Percentiles rank a stretch among this genome's conserved stretches.
Conservation (phyloP, 1,140 invertebrate genomes). For the Plodia interpunctella region DNA sequence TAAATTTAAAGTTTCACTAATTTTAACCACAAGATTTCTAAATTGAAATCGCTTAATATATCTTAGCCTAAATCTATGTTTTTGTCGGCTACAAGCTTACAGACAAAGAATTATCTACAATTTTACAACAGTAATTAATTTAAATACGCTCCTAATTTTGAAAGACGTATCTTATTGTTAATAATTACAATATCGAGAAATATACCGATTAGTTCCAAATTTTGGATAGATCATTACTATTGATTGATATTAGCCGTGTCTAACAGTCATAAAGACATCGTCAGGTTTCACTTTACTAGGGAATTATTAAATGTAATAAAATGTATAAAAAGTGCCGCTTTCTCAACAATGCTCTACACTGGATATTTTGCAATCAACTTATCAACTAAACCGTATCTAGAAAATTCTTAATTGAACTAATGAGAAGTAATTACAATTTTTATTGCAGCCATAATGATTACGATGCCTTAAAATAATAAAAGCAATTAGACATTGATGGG, state of each 20-base stretch:
- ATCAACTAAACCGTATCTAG: conserved; percentile 71
- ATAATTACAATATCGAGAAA: conserved; percentile 41
- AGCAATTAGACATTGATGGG: conserved; percentile 75
- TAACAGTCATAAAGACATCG: conserved; percentile 55
- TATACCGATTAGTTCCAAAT: conserved; percentile 67
- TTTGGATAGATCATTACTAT: conserved; percentile 62
- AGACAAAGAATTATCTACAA: conserved; percentile 8
- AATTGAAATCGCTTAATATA: too few relatives aligned
- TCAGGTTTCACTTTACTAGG: conserved; percentile 46
- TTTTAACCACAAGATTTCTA: too few relatives aligned
- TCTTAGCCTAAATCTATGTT: too few relatives aligned
- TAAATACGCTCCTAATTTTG: conserved; percentile 20
- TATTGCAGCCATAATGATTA: conserved; percentile 75
- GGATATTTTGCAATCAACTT: conserved; percentile 61
- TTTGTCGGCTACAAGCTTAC: neutral
- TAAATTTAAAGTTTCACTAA: too few relatives aligned
- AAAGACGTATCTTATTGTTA: conserved; percentile 48
- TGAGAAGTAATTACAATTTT: conserved; percentile 77
- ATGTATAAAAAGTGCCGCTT: conserved; percentile 44
- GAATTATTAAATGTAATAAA: conserved; percentile 41
- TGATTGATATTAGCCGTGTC: conserved; percentile 66
- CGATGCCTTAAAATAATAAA: conserved; percentile 77
- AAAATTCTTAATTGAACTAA: conserved; percentile 77
- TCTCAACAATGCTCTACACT: conserved; percentile 53
- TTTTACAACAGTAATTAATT: conserved; percentile 9